These are phyloP conservation scores for Acinonyx jubatus DNA, from an alignment of 2,113 vertebrate species.

Conservation along the genomic window DNA sequence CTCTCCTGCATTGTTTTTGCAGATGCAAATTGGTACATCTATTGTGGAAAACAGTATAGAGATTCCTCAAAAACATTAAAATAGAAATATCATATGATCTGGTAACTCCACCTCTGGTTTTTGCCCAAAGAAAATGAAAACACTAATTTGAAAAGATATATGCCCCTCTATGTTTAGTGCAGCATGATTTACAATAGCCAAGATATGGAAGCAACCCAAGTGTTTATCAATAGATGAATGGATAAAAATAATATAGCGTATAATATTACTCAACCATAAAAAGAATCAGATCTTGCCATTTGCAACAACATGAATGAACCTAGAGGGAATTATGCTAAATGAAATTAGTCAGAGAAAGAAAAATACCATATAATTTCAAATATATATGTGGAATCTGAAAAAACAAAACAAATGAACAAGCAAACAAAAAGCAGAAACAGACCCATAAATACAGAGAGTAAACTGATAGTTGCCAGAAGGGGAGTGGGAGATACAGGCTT, in stretches of 20 bases:
- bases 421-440: not conserved
- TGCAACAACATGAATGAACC: not conserved
- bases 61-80: not conserved
- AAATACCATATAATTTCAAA: not conserved
- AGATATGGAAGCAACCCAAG: not conserved
- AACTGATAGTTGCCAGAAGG: not conserved
- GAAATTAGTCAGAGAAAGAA: not conserved
- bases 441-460: not conserved
- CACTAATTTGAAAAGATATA: not conserved
- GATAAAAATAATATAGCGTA: not conserved
- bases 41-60: not conserved
- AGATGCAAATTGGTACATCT: not conserved
- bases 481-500: not conserved
- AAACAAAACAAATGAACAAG: not conserved
- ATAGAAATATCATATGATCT: not conserved
- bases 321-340: not conserved
- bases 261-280: not conserved
- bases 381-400: not conserved
- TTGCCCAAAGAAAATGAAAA: not conserved
- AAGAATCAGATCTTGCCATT: not conserved
- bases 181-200: not conserved
- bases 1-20: not conserved
- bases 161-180: not conserved
- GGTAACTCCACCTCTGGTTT: not conserved
- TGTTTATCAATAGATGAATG: not conserved